phyloP scores from a whole-genome alignment of 2,888 invertebrate genomes.

The Lottia scabra region DNA sequence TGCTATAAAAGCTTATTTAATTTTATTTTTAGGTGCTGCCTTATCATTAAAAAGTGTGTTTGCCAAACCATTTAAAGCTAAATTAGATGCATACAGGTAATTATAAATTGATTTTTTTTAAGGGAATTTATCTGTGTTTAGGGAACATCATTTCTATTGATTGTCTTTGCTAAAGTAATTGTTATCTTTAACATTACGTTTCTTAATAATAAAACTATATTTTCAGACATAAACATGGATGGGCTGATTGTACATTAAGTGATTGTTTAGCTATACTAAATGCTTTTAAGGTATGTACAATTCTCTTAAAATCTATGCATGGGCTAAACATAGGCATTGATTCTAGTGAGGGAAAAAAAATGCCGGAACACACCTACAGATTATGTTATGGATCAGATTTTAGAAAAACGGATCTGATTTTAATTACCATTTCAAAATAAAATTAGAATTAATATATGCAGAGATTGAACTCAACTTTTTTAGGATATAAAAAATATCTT shows the following conservation, averaged over 20 bases:
- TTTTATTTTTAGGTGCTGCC: slow-evolving; percentile 78
- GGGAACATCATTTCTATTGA: too few species aligned
- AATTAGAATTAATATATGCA: too few species aligned
- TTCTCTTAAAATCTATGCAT: too few species aligned
- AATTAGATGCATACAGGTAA: slow-evolving; percentile 71
- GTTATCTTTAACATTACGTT: neutral
- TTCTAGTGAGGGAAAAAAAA: too few species aligned
- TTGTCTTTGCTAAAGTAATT: neutral
- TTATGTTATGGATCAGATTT: too few species aligned
- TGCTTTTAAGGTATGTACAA: slow-evolving; percentile 78
- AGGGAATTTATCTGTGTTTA: slow-evolving; percentile 4
- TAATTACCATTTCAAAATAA: too few species aligned
- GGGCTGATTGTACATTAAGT: slow-evolving; percentile 86
- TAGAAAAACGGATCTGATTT: too few species aligned
- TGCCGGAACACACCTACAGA: too few species aligned
- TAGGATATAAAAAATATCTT: neutral
- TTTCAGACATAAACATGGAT: slow-evolving; percentile 81
- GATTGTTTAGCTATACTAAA: slow-evolving; percentile 87
- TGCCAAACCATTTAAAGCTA: slow-evolving; percentile 79
- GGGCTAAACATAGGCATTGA: too few species aligned
- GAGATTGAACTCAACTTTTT: too few species aligned
- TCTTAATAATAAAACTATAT: neutral
- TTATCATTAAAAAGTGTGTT: slow-evolving; percentile 86
- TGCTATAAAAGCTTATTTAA: too few species aligned
- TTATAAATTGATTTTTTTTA: too few species aligned